Base-by-base conservation (phyloP, 2,888 invertebrate species). In the Timema podura region DNA sequence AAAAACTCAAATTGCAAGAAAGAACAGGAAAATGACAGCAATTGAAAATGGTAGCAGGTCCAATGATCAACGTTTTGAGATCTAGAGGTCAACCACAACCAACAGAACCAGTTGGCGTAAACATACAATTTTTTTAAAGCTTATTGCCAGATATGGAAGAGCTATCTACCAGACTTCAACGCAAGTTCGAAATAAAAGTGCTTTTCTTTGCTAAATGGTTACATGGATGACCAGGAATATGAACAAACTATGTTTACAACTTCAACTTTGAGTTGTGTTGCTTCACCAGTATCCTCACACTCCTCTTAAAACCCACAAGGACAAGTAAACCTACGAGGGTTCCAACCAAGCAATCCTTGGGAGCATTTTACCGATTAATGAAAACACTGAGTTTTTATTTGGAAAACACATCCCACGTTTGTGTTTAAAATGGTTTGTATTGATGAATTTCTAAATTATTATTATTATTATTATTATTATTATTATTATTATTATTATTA, bases 331-430 rank as follows among this genome's bases (percentile, higher is more conserved):
- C 45, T 61, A 16, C 49, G 11, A 49, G 49, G 49, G 49, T 49
- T 49, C 49, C 49, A 49, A 49, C 49, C 49, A 57, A 69, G 9
- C n/a, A 73, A 68, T 59, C 65, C 67, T 46, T n/a, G n/a, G n/a
- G n/a, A n/a, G n/a, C n/a, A n/a, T n/a, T n/a, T n/a, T n/a, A n/a
- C n/a, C n/a, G n/a, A n/a, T n/a, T n/a, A n/a, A n/a, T n/a, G n/a
- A n/a, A n/a, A n/a, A n/a, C n/a, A n/a, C n/a, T n/a, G n/a, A n/a
- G n/a, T n/a, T n/a, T n/a, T n/a, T n/a, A n/a, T n/a, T n/a, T n/a
- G n/a, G n/a, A n/a, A n/a, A n/a, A n/a, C n/a, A n/a, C n/a, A n/a
- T n/a, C n/a, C n/a, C n/a, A n/a, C n/a, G n/a, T n/a, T n/a, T n/a
- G n/a, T n/a, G n/a, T n/a, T n/a, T n/a, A n/a, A n/a, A n/a, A n/a